Base-by-base conservation (phyloP, 2,797 vertebrate species). In the Gouania willdenowi region DNA sequence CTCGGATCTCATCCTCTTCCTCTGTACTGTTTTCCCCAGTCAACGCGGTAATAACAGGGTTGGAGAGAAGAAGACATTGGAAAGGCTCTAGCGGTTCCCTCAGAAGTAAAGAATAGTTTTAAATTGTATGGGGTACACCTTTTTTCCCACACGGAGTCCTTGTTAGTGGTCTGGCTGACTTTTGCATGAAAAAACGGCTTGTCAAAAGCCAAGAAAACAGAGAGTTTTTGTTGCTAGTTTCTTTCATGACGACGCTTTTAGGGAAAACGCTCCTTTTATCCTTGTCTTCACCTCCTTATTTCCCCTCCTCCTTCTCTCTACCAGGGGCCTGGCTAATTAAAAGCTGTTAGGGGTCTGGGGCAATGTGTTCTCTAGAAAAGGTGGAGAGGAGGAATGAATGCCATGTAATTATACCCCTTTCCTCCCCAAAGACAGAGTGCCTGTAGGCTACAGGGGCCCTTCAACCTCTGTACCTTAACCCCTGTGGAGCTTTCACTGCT, bases 281-380 rank as follows among this genome's bases (percentile, higher is more conserved):
- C 48, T 52, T 45, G 49, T 45, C 42, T 28, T 52, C 52, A 37
- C 47, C 55, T 51, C 64, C 36, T 49, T 47, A 33, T 40, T 32
- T 6, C 36, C 45, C 33, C 40, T 14, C 39, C 41, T 28, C 29
- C 19, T 16, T 42, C 38, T 34, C 46, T 39, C 22, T 30, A 64
- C 48, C 47, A 43, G 43, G 55, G 57, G 43, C 43, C 47, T 43
- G 50, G 63, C 76, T 84, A 85, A 87, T 88, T 83, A 84, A 84
- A 84, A 82, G 80, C 77, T 72, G 83, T 87, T 84, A 77, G 68
- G 65, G 75, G 77, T 66, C 80, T 79, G 78, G 76, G 80, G 54
- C 79, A 85, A 60, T 51, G 61, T 83, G 82, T 77, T 83, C 59
- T 34, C 44, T 34, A 54, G 32, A 71, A 76, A 67, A 72, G 38